These are phyloP conservation scores for Keiferia lycopersicella DNA, from an alignment of 2,888 invertebrate species.

Conservation along the genomic window DNA sequence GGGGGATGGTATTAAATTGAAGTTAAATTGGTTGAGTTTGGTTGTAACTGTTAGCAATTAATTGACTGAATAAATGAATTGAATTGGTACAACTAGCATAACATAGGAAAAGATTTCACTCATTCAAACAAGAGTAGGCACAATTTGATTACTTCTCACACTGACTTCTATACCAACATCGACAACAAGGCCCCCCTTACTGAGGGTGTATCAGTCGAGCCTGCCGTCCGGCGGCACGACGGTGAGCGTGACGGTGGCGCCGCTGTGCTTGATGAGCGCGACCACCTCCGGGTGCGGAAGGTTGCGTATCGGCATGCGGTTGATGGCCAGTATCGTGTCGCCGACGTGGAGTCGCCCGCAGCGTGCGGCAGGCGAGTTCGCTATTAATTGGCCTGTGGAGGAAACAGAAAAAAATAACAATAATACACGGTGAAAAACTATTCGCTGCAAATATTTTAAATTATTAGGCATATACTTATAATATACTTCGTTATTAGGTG, in stretches of 20 bases:
- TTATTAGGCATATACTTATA: no score
- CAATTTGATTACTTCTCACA: background rate
- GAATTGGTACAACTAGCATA: no score
- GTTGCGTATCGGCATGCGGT: slow-evolving; percentile 94
- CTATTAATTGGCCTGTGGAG: slow-evolving; percentile 92
- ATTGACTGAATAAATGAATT: no score
- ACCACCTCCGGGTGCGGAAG: slow-evolving; percentile 98
- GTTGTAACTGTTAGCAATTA: no score
- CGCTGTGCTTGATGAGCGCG: slow-evolving; percentile 98
- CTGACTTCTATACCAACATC: background rate
- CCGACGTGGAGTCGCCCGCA: slow-evolving; percentile 95
- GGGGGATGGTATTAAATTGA: no score
- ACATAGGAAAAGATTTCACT: no score
- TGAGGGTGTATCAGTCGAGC: slow-evolving; percentile 38
- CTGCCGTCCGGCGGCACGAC: slow-evolving; percentile 69
- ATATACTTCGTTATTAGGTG: no score
- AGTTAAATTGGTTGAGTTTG: no score
- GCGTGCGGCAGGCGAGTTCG: slow-evolving; percentile 96
- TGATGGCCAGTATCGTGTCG: slow-evolving; percentile 97
- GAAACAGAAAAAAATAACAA: background rate
- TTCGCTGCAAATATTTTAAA: no score
- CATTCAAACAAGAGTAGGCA: background rate
- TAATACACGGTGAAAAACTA: no score
- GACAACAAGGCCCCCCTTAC: background rate
- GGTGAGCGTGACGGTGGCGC: slow-evolving; percentile 92